Evolutionary conservation across 2,113 vertebrate species (phyloP).

Genomic region (Peromyscus polionotus): DNA sequence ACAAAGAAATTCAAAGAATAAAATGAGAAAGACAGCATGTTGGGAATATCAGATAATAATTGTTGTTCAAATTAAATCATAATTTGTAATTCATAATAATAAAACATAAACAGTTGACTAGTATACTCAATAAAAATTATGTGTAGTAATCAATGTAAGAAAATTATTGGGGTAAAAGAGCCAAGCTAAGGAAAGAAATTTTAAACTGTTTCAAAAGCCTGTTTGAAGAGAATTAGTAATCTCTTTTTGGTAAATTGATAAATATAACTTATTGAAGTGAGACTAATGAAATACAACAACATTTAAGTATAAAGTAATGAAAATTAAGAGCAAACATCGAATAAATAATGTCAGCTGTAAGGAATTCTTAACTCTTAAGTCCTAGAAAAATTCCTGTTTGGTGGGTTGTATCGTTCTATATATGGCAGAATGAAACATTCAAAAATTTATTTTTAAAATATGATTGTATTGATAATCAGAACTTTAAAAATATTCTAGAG

Average conservation of each 20-base stretch:
- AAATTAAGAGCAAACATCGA: not conserved
- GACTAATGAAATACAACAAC: not conserved
- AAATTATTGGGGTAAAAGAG: not conserved
- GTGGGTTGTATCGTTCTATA: not conserved
- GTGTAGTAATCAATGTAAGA: not conserved
- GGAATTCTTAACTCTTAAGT: not conserved
- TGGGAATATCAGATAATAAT: not conserved
- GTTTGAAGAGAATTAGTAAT: not conserved
- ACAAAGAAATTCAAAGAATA: not conserved
- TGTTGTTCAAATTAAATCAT: not conserved
- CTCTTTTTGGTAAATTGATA: not conserved
- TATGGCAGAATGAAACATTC: not conserved
- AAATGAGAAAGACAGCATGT: not conserved
- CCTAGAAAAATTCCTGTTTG: not conserved
- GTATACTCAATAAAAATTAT: not conserved
- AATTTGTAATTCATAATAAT: not conserved
- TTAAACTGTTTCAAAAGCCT: not conserved
- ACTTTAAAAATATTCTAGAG: not conserved
- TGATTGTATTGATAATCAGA: not conserved
- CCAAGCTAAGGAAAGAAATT: not conserved
- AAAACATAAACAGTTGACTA: not conserved
- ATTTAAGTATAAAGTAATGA: not conserved
- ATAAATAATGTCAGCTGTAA: not conserved
- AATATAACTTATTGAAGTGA: not conserved
- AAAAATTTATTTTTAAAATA: not conserved